Evolutionary conservation across 1,140 invertebrate genomes (phyloP).

Genomic region (Monomorium pharaonis): DNA sequence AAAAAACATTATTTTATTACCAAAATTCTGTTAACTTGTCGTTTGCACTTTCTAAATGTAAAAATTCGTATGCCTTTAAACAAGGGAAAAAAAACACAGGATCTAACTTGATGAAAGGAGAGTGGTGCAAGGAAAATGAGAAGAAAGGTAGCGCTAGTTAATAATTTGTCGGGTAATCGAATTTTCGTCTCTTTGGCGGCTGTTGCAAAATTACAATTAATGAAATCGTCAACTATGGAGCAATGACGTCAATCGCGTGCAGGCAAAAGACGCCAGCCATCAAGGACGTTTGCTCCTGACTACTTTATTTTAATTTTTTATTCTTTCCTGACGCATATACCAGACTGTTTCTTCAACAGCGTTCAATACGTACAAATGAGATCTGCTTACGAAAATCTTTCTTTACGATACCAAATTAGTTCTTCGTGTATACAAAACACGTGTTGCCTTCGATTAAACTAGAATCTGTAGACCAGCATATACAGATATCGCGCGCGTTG

Average conservation of each 20-base stretch:
- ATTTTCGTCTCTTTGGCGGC: conserved; percentile 61
- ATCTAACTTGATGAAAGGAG: not conserved
- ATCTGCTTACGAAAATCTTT: not conserved
- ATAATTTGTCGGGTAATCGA: conserved; percentile 60
- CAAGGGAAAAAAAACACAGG: not conserved
- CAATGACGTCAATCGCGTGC: conserved; percentile 72
- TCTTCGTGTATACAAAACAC: not conserved
- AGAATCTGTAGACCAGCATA: not conserved
- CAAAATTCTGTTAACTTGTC: not conserved
- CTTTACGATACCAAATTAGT: not conserved
- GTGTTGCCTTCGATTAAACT: conserved; percentile 13
- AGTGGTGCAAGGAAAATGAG: not conserved
- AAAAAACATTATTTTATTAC: not conserved
- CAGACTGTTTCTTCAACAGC: conserved; percentile 3
- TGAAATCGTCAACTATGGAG: conserved; percentile 69
- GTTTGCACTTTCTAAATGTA: not conserved
- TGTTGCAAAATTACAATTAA: conserved; percentile 73
- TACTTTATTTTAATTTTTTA: conserved; percentile 43
- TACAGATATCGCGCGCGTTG: not conserved
- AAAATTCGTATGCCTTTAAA: not conserved
- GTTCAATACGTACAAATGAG: not conserved
- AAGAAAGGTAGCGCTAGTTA: conserved; percentile 1
- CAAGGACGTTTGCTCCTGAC: conserved; percentile 70
- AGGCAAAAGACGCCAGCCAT: conserved; percentile 69
- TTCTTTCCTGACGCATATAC: conserved; percentile 29